These are phyloP conservation scores for Pimpla rufipes DNA, from an alignment of 2,888 invertebrate species.

Conservation along the genomic window DNA sequence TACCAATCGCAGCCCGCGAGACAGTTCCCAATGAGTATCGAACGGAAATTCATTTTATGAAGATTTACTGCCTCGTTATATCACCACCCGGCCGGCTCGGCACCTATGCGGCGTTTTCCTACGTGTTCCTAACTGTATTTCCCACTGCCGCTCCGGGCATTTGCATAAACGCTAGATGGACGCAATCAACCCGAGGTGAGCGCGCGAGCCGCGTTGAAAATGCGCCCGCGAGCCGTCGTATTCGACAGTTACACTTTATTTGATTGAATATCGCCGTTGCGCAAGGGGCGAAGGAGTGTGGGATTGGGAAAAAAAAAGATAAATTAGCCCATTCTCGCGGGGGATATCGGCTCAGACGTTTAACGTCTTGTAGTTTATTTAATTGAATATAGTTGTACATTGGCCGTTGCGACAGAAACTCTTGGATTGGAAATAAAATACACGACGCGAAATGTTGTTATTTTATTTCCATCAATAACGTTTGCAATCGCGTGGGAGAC, in stretches of 20 bases:
- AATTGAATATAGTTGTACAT: slow-evolving; percentile 16
- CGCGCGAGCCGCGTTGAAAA: slow-evolving; percentile 36
- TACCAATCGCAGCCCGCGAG: slow-evolving; percentile 38
- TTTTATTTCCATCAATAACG: no score
- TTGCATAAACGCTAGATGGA: slow-evolving; percentile 64
- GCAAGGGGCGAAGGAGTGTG: background rate
- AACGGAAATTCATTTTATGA: slow-evolving; percentile 69
- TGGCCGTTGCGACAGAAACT: background rate
- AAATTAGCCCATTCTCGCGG: background rate
- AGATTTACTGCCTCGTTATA: slow-evolving; percentile 65
- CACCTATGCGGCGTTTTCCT: background rate
- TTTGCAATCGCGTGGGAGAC: no score
- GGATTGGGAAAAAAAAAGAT: background rate
- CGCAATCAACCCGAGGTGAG: slow-evolving; percentile 45
- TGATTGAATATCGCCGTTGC: background rate
- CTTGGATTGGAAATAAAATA: background rate
- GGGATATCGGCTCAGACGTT: background rate
- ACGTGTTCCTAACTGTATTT: slow-evolving; percentile 20
- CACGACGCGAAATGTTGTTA: no score
- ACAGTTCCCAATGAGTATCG: slow-evolving; percentile 67
- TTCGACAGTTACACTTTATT: slow-evolving; percentile 19
- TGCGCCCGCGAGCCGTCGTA: slow-evolving; percentile 12
- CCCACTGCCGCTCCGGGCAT: slow-evolving; percentile 50
- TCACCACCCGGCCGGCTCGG: slow-evolving; percentile 27
- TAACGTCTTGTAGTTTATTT: background rate